Percentiles rank a stretch among this genome's conserved stretches.
These are phyloP conservation scores for Empis stercorea DNA, from an alignment of 2,888 invertebrate genomes.

Conservation along the genomic window DNA sequence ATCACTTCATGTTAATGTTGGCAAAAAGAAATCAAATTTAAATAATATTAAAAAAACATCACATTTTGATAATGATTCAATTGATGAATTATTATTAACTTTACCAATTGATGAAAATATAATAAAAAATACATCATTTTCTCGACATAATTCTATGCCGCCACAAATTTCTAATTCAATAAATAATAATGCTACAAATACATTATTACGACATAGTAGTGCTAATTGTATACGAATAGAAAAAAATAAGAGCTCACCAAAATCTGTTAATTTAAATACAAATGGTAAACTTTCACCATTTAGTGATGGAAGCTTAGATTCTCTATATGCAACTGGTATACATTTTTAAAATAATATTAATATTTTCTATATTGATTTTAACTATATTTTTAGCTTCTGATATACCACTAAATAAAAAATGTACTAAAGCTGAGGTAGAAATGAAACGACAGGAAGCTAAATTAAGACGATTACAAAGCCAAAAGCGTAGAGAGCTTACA, in stretches of 20 bases:
- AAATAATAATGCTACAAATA: no score
- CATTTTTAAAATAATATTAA: neutral
- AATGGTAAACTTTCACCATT: neutral
- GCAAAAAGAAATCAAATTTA: no score
- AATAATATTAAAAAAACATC: no score
- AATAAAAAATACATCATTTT: neutral
- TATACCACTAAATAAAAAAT: neutral
- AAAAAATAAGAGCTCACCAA: neutral
- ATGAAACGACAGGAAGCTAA: slow-evolving; percentile 5
- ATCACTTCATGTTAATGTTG: neutral
- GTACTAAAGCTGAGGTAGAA: slow-evolving; percentile 7
- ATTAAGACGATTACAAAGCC: slow-evolving; percentile 1
- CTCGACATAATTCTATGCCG: neutral
- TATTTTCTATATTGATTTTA: neutral
- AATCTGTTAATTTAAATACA: no score
- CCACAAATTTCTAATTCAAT: neutral
- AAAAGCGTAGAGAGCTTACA: no score
- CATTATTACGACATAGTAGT: neutral
- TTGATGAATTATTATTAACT: neutral
- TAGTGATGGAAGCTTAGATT: neutral
- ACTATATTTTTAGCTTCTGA: neutral
- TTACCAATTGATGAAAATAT: no score
- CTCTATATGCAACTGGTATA: neutral
- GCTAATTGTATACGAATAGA: neutral
- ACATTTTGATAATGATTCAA: neutral